These are phyloP conservation scores for Germaria angustata DNA, from an alignment of 2,888 invertebrate species.

Conservation along the genomic window DNA sequence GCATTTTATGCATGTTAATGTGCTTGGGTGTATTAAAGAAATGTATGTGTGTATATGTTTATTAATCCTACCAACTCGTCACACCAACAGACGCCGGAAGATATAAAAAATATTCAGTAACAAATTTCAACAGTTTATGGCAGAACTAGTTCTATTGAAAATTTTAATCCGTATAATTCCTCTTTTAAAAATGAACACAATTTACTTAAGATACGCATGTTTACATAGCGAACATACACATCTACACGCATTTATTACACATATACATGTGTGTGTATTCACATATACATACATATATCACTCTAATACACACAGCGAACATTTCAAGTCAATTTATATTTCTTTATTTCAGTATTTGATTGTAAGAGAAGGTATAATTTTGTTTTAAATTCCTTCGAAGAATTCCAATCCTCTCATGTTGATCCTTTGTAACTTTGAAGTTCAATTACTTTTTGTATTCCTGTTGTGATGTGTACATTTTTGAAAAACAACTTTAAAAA, in stretches of 20 bases:
- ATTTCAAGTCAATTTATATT: too few relatives aligned
- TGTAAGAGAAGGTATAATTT: too few relatives aligned
- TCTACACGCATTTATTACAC: too few relatives aligned
- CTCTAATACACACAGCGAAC: too few relatives aligned
- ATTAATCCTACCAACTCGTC: neutral
- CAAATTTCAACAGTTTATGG: conserved; percentile 10
- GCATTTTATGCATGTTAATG: neutral
- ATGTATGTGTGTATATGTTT: neutral
- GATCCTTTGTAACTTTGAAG: too few relatives aligned
- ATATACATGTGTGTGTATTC: neutral
- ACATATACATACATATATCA: too few relatives aligned
- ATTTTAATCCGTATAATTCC: conserved; percentile 41
- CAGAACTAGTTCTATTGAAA: conserved; percentile 11
- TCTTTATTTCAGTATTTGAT: too few relatives aligned
- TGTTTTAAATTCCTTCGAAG: too few relatives aligned
- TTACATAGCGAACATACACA: neutral
- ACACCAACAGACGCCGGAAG: neutral
- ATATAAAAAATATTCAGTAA: conserved; percentile 17
- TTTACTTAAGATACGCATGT: conserved; percentile 17
- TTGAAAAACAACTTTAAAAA: too few relatives aligned
- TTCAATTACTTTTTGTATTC: too few relatives aligned
- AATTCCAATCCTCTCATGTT: too few relatives aligned
- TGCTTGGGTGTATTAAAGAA: neutral
- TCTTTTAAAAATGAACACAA: conserved; percentile 10
- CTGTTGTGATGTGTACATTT: too few relatives aligned